Evolutionary conservation across 2,888 invertebrate species (phyloP), one percentile per base, ranked within the genome.

Genomic region (Aleiodes testaceus): DNA sequence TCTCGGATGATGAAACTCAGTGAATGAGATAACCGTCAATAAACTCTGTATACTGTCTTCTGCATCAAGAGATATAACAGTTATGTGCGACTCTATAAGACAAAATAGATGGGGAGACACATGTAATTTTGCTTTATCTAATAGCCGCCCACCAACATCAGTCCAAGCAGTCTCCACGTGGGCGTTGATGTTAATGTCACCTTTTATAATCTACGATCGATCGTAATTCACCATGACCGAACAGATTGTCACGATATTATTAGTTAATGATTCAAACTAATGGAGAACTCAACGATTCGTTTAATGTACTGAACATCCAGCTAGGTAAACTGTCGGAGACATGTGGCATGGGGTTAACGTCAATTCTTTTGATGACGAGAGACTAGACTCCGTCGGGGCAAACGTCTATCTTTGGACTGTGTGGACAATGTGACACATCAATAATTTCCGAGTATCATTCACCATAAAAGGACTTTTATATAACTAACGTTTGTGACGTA

Each of bases 381-480:
- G 36, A 36, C 0, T 36, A 36, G 36, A 36, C 0, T 36, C 22
- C 36, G 49, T 50, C 61, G 42, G 22, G 36, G 79, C 74, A 78
- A 78, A 80, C 79, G 83, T 81, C 36, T 36, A 36, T 36, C 36
- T 36, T 36, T 7, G 36, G 7, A 36, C 85, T 80, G 81, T 79
- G 79, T 80, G 80, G 84, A 85, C 85, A 86, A 86, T 86, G 86
- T 85, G 84, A 81, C 84, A 82, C 85, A 86, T 87, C 86, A 86
- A 87, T 86, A 87, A 86, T 84, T 81, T n/a, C 36, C 9, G 11
- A 59, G 18, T 42, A 59, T 16, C 55, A 12, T 47, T 12, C 18
- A 64, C 72, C 70, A 71, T 82, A 82, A 82, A 86, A 85, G 84
- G 84, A 86, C 84, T 85, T 81, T 82, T 82, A 85, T 84, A 85